A percentile compares a stretch with the other conserved stretches of the same genome.
phyloP scores from a whole-genome alignment of 1,140 invertebrate species.

The Bombus superbus region DNA sequence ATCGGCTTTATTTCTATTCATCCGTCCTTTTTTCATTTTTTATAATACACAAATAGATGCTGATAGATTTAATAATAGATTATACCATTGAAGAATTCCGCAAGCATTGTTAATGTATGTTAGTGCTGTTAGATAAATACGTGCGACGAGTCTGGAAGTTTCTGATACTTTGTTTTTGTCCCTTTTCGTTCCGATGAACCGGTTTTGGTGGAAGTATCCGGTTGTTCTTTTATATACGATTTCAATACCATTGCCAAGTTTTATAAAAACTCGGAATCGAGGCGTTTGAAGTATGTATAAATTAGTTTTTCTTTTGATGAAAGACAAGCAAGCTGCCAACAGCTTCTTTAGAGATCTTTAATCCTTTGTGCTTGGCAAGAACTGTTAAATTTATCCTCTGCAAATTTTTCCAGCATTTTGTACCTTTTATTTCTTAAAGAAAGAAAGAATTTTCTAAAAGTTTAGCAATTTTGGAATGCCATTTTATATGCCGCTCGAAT shows the following conservation, averaged over 20 bases:
- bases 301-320: no score
- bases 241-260: constrained; percentile 15
- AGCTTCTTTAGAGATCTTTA: no score
- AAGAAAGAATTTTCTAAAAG: not conserved
- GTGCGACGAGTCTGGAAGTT: constrained; percentile 9
- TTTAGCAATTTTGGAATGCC: not conserved
- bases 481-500: not conserved
- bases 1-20: not conserved
- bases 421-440: not conserved
- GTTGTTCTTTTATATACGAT: not conserved
- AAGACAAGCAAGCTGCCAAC: no score
- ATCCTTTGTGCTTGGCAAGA: no score
- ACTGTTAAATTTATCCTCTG: no score
- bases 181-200: constrained; percentile 1
- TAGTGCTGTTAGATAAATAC: not conserved
- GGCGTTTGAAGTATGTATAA: no score
- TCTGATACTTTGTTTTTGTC: not conserved
- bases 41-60: not conserved
- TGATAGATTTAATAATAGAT: not conserved
- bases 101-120: not conserved
- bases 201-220: not conserved
- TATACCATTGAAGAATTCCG: not conserved
- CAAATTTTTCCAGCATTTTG: no score
- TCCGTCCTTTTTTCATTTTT: not conserved
- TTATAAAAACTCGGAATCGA: not conserved